These are phyloP conservation scores for Neolamprologus caudopunctatus DNA, from an alignment of 2,113 vertebrate genomes.

Conservation along the genomic window DNA sequence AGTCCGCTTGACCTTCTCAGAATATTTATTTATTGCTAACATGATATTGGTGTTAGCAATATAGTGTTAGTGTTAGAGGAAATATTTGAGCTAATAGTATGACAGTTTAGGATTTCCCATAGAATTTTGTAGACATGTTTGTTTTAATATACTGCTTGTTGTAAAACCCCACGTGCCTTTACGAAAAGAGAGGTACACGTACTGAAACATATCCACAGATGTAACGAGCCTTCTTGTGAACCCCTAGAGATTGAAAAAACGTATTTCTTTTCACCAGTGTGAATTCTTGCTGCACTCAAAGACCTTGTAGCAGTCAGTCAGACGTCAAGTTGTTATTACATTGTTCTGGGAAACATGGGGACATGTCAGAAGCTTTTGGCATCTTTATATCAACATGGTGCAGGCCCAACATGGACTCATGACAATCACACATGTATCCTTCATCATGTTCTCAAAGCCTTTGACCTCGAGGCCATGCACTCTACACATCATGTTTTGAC, in stretches of 20 bases:
- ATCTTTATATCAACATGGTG: slow-evolving; percentile 25
- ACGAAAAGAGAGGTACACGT: not conserved
- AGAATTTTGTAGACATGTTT: not conserved
- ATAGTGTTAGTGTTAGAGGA: not conserved
- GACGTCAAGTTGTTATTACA: not conserved
- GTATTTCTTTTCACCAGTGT: not conserved
- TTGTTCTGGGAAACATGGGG: slow-evolving; percentile 29
- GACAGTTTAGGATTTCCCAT: not conserved
- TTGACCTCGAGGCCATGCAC: slow-evolving; percentile 7
- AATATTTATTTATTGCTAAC: not conserved
- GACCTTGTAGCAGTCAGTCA: slow-evolving; percentile 10
- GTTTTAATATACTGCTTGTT: not conserved
- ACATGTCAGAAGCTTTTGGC: slow-evolving; percentile 29
- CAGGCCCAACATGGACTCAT: not conserved
- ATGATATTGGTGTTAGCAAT: not conserved
- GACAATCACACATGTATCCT: slow-evolving; percentile 8
- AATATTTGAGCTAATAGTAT: not conserved
- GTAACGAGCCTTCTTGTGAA: not conserved
- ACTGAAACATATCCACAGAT: not conserved
- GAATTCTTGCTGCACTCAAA: not conserved
- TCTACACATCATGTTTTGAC: slow-evolving; percentile 44
- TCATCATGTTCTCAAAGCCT: slow-evolving; percentile 2
- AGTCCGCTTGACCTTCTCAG: not conserved
- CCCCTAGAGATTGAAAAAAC: not conserved
- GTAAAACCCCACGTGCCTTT: not conserved